A percentile compares a stretch with the other conserved stretches of the same genome.
Evolutionary conservation across 2,113 vertebrate species (phyloP).

Genomic region (Corvus cornix): DNA sequence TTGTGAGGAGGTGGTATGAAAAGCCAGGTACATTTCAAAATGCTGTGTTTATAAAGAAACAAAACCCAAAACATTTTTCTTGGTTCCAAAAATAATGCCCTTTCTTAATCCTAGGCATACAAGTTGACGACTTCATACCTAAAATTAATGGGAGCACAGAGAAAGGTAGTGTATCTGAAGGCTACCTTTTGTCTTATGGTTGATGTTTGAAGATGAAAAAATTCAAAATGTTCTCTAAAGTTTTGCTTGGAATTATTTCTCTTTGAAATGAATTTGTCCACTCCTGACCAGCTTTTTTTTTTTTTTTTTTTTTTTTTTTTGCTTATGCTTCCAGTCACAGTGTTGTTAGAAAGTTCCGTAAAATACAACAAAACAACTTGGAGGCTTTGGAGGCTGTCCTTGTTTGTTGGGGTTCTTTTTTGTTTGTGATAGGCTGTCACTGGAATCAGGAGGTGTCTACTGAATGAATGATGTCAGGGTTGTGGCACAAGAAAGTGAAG

Average conservation of each 20-base stretch:
- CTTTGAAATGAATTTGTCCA: background rate
- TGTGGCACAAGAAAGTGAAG: background rate
- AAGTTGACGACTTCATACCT: constrained; percentile 86
- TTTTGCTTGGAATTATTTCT: background rate
- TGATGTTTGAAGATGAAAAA: constrained; percentile 17
- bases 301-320: background rate
- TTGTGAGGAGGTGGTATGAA: background rate
- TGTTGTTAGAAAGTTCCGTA: background rate
- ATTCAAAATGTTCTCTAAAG: background rate
- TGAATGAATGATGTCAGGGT: background rate
- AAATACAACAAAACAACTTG: background rate
- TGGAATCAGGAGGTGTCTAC: background rate
- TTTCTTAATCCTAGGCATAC: constrained; percentile 85
- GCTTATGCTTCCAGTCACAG: background rate
- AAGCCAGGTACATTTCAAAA: background rate
- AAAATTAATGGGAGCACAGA: constrained; percentile 86
- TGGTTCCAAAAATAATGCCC: constrained; percentile 72
- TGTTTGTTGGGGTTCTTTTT: background rate
- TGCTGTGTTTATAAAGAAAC: background rate
- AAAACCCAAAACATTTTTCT: constrained; percentile 15
- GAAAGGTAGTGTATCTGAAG: constrained; percentile 81
- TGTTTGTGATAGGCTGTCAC: background rate
- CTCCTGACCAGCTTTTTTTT: background rate
- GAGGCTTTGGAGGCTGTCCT: background rate
- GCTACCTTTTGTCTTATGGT: constrained; percentile 41